These are phyloP conservation scores for Vimba vimba DNA, from an alignment of 2,113 vertebrate species.

Conservation along the genomic window DNA sequence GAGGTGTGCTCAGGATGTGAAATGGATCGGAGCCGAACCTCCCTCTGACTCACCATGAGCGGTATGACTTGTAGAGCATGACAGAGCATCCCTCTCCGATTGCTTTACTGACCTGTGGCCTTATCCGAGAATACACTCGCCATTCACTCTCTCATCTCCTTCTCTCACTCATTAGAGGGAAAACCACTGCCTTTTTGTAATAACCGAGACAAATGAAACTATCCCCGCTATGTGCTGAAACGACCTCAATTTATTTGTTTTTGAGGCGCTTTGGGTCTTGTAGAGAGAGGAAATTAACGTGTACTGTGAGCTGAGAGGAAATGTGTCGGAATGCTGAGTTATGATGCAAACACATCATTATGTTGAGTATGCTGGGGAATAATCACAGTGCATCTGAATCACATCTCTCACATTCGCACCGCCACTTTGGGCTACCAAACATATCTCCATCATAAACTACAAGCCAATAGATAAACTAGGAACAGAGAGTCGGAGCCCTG, in stretches of 20 bases:
- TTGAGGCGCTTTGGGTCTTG: conserved; percentile 20
- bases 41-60: neutral
- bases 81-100: neutral
- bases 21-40: conserved; percentile 12
- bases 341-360: conserved; percentile 54
- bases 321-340: conserved; percentile 34
- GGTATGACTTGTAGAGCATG: neutral
- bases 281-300: conserved; percentile 46
- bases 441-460: conserved; percentile 21
- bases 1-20: neutral
- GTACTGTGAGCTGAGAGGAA: conserved; percentile 22
- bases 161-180: conserved; percentile 29
- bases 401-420: conserved; percentile 8
- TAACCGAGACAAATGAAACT: conserved; percentile 47
- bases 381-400: conserved; percentile 34
- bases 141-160: neutral
- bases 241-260: conserved; percentile 42
- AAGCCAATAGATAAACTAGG: conserved; percentile 34
- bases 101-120: conserved; percentile 18
- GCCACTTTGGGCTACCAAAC: conserved; percentile 22
- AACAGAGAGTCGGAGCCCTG: conserved; percentile 1
- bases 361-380: conserved; percentile 39
- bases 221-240: conserved; percentile 28
- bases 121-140: neutral
- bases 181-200: conserved; percentile 32